Conservation (phyloP, 2,888 invertebrate genomes). For the Cheilosia soror region DNA sequence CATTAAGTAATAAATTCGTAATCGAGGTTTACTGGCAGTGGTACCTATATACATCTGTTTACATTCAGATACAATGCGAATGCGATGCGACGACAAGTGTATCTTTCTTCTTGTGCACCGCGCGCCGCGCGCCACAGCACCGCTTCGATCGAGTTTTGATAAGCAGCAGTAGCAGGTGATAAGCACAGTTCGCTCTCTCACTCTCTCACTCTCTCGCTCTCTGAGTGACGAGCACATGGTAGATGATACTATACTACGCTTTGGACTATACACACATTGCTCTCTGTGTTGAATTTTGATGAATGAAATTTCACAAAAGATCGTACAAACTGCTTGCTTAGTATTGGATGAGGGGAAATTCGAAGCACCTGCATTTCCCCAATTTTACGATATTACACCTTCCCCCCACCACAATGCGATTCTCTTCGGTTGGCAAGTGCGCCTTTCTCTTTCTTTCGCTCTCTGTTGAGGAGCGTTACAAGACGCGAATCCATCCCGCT, state of each 20-base stretch:
- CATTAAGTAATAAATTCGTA: slow-evolving; percentile 63
- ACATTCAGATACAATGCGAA: slow-evolving; percentile 14
- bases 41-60: slow-evolving; percentile 19
- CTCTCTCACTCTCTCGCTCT: slow-evolving; percentile 22
- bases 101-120: slow-evolving; percentile 2
- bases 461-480: slow-evolving; percentile 18
- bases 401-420: slow-evolving; percentile 29
- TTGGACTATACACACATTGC: slow-evolving; percentile 1
- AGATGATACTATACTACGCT: neutral
- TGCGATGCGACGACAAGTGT: slow-evolving; percentile 11
- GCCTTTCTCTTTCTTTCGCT: slow-evolving; percentile 49
- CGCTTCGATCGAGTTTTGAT: slow-evolving; percentile 42
- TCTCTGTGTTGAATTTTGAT: slow-evolving; percentile 51
- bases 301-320: slow-evolving; percentile 64
- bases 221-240: slow-evolving; percentile 42
- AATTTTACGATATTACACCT: slow-evolving; percentile 38
- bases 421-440: slow-evolving; percentile 25
- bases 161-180: slow-evolving; percentile 31
- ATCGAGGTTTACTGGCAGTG: slow-evolving; percentile 33
- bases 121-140: slow-evolving; percentile 1
- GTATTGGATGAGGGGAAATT: slow-evolving; percentile 31
- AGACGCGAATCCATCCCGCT: neutral
- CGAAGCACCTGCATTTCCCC: slow-evolving; percentile 58
- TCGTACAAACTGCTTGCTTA: slow-evolving; percentile 37
- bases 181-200: slow-evolving; percentile 24